phyloP scores from a whole-genome alignment of 1,140 invertebrate genomes.

The Danaus plexippus region DNA sequence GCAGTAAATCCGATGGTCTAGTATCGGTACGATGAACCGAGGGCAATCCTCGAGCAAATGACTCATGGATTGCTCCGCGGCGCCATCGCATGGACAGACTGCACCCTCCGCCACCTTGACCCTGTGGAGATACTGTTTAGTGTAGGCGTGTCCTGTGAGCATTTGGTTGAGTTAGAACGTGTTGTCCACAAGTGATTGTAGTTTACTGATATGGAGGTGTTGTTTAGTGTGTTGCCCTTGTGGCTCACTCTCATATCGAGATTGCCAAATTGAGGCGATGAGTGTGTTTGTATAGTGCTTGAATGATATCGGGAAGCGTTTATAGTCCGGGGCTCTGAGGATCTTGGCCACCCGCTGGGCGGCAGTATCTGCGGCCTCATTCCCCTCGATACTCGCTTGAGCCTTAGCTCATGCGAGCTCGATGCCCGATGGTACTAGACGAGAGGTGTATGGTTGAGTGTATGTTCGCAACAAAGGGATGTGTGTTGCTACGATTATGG shows the following conservation, averaged over 20 bases:
- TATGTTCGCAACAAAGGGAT: constrained; percentile 6
- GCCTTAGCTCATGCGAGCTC: constrained; percentile 10
- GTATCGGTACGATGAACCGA: no score
- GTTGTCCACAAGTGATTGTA: background rate
- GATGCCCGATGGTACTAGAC: background rate
- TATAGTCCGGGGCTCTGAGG: constrained; percentile 3
- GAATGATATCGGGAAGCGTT: constrained; percentile 5
- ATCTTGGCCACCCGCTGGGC: constrained; percentile 1
- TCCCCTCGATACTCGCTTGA: constrained; percentile 10
- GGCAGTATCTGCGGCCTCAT: constrained; percentile 15
- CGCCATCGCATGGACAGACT: constrained; percentile 6
- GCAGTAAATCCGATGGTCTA: background rate
- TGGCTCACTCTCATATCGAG: background rate
- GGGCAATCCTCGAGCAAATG: background rate
- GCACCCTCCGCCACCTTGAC: constrained; percentile 1
- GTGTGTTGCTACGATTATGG: constrained; percentile 4
- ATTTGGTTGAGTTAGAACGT: constrained; percentile 6
- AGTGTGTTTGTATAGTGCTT: background rate
- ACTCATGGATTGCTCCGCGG: background rate
- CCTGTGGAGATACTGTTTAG: constrained; percentile 8
- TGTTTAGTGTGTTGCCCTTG: background rate
- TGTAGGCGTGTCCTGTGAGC: constrained; percentile 5
- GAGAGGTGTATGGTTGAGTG: background rate
- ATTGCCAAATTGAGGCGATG: background rate
- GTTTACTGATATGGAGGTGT: constrained; percentile 3